Evolutionary conservation across 2,888 invertebrate species (phyloP).

Genomic region (Elmis aenea): DNA sequence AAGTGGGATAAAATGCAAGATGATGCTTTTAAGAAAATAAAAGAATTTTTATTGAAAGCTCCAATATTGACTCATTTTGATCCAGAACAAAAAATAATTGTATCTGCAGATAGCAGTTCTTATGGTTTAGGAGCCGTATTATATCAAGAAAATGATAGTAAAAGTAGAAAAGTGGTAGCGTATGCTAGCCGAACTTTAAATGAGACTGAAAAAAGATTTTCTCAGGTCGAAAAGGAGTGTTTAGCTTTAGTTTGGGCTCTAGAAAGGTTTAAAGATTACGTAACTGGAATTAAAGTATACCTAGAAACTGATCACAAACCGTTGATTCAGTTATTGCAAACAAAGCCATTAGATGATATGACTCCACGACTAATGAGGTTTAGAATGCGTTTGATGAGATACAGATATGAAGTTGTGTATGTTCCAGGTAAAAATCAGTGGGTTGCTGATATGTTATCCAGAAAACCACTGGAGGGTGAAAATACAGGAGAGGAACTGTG

Average conservation of each 20-base stretch:
- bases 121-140: no score
- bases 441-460: slow-evolving; percentile 11
- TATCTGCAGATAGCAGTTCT: no score
- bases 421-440: slow-evolving; percentile 26
- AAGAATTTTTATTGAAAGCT: slow-evolving; percentile 20
- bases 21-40: no score
- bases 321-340: slow-evolving; percentile 32
- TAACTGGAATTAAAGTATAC: slow-evolving; percentile 30
- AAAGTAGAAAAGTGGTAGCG: no score
- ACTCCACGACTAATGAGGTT: slow-evolving; percentile 38
- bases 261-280: slow-evolving; percentile 34
- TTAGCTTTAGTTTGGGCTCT: slow-evolving; percentile 35
- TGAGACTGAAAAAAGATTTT: slow-evolving; percentile 33
- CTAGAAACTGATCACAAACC: slow-evolving; percentile 41
- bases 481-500: not conserved
- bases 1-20: no score
- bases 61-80: no score
- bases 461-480: not conserved
- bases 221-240: slow-evolving; percentile 41
- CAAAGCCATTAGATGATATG: slow-evolving; percentile 35
- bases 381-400: slow-evolving; percentile 32
- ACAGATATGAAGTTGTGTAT: slow-evolving; percentile 27
- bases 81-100: no score
- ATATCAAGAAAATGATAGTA: no score
- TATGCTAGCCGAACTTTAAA: slow-evolving; percentile 33